Evolutionary conservation across 2,888 invertebrate species (phyloP).

Genomic region (Omphaloscelis lunosa): DNA sequence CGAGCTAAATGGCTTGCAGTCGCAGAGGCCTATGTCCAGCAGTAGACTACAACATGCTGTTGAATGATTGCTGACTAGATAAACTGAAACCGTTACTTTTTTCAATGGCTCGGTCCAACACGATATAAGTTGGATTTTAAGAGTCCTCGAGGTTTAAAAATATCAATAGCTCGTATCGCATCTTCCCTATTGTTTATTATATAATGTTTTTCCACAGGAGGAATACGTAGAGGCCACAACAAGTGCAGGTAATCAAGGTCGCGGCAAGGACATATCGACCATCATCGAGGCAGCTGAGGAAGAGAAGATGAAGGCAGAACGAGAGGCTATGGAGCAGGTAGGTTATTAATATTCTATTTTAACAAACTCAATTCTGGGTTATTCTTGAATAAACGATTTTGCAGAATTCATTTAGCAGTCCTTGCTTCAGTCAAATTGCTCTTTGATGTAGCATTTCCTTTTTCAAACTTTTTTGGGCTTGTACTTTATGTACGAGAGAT

Average conservation of each 20-base stretch:
- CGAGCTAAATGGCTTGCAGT: background rate
- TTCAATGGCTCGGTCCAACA: background rate
- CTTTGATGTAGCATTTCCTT: background rate
- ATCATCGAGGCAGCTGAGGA: constrained; percentile 95
- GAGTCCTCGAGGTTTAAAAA: background rate
- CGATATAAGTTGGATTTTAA: background rate
- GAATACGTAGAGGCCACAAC: constrained; percentile 94
- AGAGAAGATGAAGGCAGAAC: constrained; percentile 90
- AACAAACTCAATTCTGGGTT: background rate
- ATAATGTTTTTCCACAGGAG: constrained; percentile 84
- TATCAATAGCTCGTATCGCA: background rate
- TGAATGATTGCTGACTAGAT: background rate
- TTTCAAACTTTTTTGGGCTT: background rate
- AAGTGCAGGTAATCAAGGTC: constrained; percentile 95
- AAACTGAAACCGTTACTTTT: background rate
- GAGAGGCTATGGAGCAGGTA: constrained; percentile 87
- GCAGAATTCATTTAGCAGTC: background rate
- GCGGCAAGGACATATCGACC: constrained; percentile 98
- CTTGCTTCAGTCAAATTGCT: background rate
- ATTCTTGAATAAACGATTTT: background rate
- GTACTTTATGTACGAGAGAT: background rate
- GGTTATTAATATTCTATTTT: background rate
- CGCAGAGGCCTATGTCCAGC: background rate
- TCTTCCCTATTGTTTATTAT: background rate
- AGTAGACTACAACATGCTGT: background rate